Base-by-base conservation (phyloP, 2,888 invertebrate genomes). In the Unio delphinus region DNA sequence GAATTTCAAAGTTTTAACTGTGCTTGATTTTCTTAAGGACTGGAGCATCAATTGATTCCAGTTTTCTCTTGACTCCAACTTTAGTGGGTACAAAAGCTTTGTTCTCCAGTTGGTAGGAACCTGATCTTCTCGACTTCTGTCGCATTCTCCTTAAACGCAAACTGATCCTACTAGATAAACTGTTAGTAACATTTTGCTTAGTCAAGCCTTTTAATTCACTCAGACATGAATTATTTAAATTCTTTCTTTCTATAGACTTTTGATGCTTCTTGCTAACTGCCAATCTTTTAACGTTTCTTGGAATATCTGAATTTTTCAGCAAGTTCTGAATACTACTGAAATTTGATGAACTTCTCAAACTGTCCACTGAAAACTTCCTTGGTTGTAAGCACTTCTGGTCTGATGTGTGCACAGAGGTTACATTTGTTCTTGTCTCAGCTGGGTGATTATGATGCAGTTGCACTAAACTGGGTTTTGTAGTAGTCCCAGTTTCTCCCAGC, bases 11-110 rank as follows among this genome's bases (percentile, higher is more conserved):
- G 15, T 6, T 28, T 61, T n/a, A 61, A 30, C n/a, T 61, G 15
- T 45, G 45, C 45, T 45, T 45, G 20, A 73, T 55, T 66, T 76
- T 78, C 67, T 81, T 81, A 7, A 72, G 23, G 6, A 70, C 70
- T 3, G 76, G 75, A 17, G 73, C 68, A 18, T 72, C 76, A n/a
- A 57, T 70, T 45, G 63, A 69, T 30, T 78, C 77, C 62, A 78
- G 66, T 61, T 81, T 81, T 55, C 81, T 68, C 66, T 81, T 81
- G 7, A 75, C 70, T n/a, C 76, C 76, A 15, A 70, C 26, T 55
- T 72, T 73, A 18, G 67, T 64, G 18, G 59, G 63, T 34, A 73
- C 69, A 64, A 74, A 69, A 11, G 71, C 70, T 59, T 81, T 78
- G 67, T 81, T 81, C 62, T 81, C 81, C 23, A 70, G 67, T 26